A percentile compares a stretch with the other conserved stretches of the same genome.
These are phyloP conservation scores for Asarcornis scutulata DNA, from an alignment of 2,113 vertebrate species.

Conservation along the genomic window DNA sequence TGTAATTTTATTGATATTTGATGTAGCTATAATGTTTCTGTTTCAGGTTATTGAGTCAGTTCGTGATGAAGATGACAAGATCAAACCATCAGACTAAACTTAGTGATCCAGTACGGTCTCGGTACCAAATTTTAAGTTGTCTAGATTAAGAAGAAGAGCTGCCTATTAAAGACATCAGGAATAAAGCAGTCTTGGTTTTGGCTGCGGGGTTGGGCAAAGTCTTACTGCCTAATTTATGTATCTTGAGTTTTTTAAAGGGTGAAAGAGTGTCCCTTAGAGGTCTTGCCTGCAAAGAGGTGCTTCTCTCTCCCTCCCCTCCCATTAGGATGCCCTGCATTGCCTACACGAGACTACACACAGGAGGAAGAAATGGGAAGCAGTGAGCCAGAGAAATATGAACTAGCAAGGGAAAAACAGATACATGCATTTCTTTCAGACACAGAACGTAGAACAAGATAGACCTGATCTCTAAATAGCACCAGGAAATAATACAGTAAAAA, in stretches of 20 bases:
- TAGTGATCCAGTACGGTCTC: neutral
- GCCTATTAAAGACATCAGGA: neutral
- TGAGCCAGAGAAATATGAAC: slow-evolving; percentile 23
- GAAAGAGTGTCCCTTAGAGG: neutral
- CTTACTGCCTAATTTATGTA: neutral
- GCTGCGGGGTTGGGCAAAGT: neutral
- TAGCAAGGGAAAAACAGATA: neutral
- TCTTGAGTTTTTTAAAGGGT: neutral
- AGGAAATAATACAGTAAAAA: neutral
- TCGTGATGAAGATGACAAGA: slow-evolving; percentile 1
- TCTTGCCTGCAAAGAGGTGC: neutral
- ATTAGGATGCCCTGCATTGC: neutral
- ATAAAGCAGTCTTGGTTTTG: neutral
- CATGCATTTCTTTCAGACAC: neutral
- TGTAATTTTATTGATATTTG: slow-evolving; percentile 31
- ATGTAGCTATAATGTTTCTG: slow-evolving; percentile 11
- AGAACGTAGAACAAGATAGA: accelerated
- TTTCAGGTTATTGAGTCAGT: neutral
- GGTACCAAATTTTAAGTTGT: neutral
- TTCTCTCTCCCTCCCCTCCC: neutral
- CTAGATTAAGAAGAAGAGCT: neutral
- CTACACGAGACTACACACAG: neutral
- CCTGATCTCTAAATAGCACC: neutral
- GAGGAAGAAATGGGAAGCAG: neutral
- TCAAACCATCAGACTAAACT: slow-evolving; percentile 22